A percentile compares a stretch with the other conserved stretches of the same genome.
Evolutionary conservation across 2,888 invertebrate species (phyloP).

Genomic region (Volucella bombylans): DNA sequence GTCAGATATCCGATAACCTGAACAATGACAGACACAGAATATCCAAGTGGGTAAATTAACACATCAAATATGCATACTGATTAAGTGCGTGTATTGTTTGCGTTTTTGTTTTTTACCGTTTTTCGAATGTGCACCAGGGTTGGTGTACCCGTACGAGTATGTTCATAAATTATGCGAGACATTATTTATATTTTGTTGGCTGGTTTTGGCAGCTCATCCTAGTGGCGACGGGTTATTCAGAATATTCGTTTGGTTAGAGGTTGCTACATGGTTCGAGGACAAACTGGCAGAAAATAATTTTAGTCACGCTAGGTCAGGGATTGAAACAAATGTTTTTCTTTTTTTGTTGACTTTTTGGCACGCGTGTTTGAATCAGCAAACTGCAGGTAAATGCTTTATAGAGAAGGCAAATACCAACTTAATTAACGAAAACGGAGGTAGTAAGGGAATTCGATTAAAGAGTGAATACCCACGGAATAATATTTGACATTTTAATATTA

Average conservation of each 20-base stretch:
- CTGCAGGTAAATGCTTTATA: too few species aligned
- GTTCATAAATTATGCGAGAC: slow-evolving; percentile 43
- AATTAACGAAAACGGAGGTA: too few species aligned
- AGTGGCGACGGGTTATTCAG: slow-evolving; percentile 1
- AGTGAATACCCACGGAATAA: too few species aligned
- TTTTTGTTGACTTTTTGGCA: neutral
- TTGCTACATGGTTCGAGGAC: neutral
- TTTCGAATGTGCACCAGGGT: neutral
- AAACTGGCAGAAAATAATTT: neutral
- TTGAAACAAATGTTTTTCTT: neutral
- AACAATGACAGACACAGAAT: slow-evolving; percentile 47
- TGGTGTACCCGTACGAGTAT: slow-evolving; percentile 6
- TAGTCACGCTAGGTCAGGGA: neutral
- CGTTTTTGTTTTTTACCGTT: neutral
- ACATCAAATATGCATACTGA: slow-evolving; percentile 65
- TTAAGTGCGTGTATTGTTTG: slow-evolving; percentile 38
- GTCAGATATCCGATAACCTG: slow-evolving; percentile 50
- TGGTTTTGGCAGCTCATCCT: slow-evolving; percentile 26
- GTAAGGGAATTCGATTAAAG: too few species aligned
- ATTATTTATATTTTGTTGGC: slow-evolving; percentile 12
- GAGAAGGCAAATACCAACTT: too few species aligned
- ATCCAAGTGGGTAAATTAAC: slow-evolving; percentile 53
- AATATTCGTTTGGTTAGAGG: neutral
- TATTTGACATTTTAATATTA: too few species aligned
- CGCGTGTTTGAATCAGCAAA: too few species aligned